A percentile compares a stretch with the other conserved stretches of the same genome.
These are phyloP conservation scores for Lepus timidus DNA, from an alignment of 2,113 vertebrate genomes.

Conservation along the genomic window DNA sequence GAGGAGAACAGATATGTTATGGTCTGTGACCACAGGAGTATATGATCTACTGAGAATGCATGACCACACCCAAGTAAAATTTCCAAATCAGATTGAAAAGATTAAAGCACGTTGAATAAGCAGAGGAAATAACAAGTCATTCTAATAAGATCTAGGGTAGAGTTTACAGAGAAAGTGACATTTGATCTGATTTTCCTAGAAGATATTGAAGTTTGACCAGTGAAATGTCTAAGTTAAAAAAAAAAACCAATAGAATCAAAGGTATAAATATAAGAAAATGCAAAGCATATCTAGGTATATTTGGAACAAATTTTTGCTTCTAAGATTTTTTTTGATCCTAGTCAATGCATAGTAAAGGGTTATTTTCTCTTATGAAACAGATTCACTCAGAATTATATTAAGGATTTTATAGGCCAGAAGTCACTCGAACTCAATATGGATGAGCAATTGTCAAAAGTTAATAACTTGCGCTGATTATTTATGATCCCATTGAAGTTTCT, in stretches of 20 bases:
- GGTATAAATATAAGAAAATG: conserved; percentile 45
- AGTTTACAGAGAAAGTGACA: conserved; percentile 26
- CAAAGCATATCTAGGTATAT: conserved; percentile 14
- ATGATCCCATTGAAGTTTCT: conserved; percentile 82
- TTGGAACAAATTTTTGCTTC: conserved; percentile 53
- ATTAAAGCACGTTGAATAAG: neutral
- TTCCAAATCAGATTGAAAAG: neutral
- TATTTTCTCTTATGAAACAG: conserved; percentile 62
- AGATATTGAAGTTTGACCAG: neutral
- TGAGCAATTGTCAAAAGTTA: conserved; percentile 83
- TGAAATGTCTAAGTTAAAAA: neutral
- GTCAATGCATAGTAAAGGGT: conserved; percentile 47
- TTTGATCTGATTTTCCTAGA: conserved; percentile 49
- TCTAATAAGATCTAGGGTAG: neutral
- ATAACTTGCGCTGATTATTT: conserved; percentile 83
- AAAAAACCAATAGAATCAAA: neutral
- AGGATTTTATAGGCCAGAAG: conserved; percentile 80
- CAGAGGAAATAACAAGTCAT: neutral
- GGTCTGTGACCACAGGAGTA: neutral
- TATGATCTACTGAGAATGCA: neutral
- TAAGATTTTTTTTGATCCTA: conserved; percentile 69
- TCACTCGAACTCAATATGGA: conserved; percentile 76
- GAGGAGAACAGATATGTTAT: neutral
- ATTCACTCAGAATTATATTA: conserved; percentile 80
- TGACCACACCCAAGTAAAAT: neutral